Conservation (phyloP, 2,113 vertebrate genomes). For the Tupaia tana region DNA sequence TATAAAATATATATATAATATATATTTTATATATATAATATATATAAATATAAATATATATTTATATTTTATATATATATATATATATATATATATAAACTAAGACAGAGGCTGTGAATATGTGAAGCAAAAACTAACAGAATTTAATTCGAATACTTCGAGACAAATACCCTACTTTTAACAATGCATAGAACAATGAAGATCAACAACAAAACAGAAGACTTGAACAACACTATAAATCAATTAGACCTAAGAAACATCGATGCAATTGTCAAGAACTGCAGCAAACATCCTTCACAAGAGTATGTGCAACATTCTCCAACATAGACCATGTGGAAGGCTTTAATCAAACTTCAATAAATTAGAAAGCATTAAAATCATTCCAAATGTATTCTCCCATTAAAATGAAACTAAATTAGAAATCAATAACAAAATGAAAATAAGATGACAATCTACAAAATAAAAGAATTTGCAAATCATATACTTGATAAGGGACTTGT, state of each 20-base stretch:
- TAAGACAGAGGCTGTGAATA: neutral
- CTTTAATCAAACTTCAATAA: neutral
- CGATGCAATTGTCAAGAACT: neutral
- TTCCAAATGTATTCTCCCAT: neutral
- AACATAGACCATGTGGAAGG: neutral
- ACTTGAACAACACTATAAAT: neutral
- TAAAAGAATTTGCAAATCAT: neutral
- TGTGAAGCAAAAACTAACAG: neutral
- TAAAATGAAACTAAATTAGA: neutral
- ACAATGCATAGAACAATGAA: neutral
- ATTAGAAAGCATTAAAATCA: neutral
- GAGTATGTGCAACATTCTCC: neutral
- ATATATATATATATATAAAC: neutral
- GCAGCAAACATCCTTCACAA: neutral
- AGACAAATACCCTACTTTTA: neutral
- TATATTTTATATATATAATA: too few species aligned
- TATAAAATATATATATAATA: too few species aligned
- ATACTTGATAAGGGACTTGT: neutral
- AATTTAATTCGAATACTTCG: neutral
- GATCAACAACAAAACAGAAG: neutral
- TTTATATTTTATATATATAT: too few species aligned
- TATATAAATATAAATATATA: too few species aligned
- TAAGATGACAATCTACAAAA: neutral
- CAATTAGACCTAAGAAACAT: neutral
- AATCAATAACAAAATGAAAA: neutral